phyloP scores from a whole-genome alignment of 2,113 vertebrate genomes.

The Machaerirhynchus nigripectus region DNA sequence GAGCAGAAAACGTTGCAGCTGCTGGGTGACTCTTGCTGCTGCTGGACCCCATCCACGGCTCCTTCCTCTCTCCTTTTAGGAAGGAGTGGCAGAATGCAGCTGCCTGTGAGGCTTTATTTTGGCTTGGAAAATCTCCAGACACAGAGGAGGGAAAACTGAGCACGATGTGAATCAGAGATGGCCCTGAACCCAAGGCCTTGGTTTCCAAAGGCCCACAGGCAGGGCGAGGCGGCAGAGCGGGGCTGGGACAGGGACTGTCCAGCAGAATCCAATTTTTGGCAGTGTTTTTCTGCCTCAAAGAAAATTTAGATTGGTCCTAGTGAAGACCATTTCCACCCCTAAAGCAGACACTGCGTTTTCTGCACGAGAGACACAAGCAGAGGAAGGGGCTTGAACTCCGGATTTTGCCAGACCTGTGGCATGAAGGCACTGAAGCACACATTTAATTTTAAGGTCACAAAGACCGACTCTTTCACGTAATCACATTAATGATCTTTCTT shows the following conservation, averaged over 20 bases:
- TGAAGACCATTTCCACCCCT: neutral
- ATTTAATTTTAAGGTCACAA: neutral
- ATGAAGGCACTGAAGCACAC: neutral
- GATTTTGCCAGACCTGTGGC: neutral
- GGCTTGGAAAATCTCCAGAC: neutral
- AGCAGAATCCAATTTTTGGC: neutral
- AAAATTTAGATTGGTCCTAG: neutral
- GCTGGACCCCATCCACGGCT: neutral
- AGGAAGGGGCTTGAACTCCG: neutral
- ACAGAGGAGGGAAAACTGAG: neutral
- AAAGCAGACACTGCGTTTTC: neutral
- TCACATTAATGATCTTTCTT: neutral
- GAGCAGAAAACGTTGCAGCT: neutral
- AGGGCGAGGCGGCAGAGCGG: neutral
- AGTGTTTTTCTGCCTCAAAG: neutral
- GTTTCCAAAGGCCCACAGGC: neutral
- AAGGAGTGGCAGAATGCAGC: neutral
- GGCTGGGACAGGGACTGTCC: fast-evolving
- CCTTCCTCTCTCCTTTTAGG: neutral
- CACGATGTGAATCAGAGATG: neutral
- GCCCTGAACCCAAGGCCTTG: neutral
- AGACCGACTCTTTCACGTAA: neutral
- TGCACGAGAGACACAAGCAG: neutral
- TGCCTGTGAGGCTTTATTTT: neutral
- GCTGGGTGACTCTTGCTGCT: neutral